Evolutionary conservation across 1,140 invertebrate genomes (phyloP), one percentile per base, ranked within the genome.

Genomic region (Cataglyphis hispanica): DNA sequence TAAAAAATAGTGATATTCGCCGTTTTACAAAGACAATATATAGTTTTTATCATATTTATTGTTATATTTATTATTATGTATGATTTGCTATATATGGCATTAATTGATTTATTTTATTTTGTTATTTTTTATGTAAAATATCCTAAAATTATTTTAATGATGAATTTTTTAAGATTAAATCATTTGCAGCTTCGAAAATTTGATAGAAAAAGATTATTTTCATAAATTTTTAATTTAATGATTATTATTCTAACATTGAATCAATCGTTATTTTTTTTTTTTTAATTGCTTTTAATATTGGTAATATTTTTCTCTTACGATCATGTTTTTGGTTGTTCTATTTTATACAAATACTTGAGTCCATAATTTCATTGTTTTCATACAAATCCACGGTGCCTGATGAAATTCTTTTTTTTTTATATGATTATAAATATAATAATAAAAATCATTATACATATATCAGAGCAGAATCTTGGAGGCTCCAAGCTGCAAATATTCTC

Each of bases 401-500:
- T 19, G n/a, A n/a, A n/a, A 7, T 16, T 27, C 6, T 16, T 11
- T 27, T 16, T 43, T 19, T 40, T 31, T 31, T 19, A 81, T 11
- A 27, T 10, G 10, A 43, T 34, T 27, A 16, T 31, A n/a, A 43
- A 34, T 72, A 22, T 43, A 80, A 70, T 56, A 56, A 27, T 31
- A 31, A 46, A 60, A 60, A 46, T 46, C 16, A 11, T 22, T 13
- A 19, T 60, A 19, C 46, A 50, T 50, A 13, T 46, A 46, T 43
- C 50, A 60, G 46, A 50, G 37, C 34, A 81, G 61, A 60, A 74
- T 13, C 53, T 43, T n/a, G 34, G 6, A 72, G n/a, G n/a, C 60
- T 60, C 22, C 53, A 43, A 53, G 37, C 6, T 19, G 78, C 37
- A 60, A 83, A 74, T 27, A 40, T 27, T 34, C 25, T 19, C 37